These are phyloP conservation scores for Lerema accius DNA, from an alignment of 1,140 invertebrate genomes.

Conservation along the genomic window DNA sequence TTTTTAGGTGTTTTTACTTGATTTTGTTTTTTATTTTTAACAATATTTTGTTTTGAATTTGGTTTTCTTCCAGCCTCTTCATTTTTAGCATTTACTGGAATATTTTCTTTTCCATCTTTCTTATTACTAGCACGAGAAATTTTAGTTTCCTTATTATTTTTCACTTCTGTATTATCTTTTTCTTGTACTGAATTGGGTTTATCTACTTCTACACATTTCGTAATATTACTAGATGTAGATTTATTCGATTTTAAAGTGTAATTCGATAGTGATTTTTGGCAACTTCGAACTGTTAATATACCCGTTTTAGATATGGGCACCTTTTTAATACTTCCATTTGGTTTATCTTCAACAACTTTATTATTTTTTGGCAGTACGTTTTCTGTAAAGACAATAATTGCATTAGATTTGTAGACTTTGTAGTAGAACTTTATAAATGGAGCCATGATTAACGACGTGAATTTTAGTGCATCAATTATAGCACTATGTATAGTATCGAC, in stretches of 20 bases:
- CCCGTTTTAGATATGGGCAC: conserved; percentile 16
- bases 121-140: too few species aligned
- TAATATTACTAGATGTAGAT: background rate
- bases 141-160: conserved; percentile 7
- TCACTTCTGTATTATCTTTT: background rate
- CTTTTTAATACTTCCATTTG: conserved; percentile 21
- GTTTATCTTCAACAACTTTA: conserved; percentile 2
- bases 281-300: conserved; percentile 32
- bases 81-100: conserved; percentile 2
- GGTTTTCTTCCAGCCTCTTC: conserved; percentile 5
- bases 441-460: too few species aligned
- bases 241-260: conserved; percentile 24
- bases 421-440: too few species aligned
- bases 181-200: conserved; percentile 1
- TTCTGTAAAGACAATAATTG: conserved; percentile 11
- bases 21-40: conserved; percentile 15
- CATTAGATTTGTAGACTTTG: too few species aligned
- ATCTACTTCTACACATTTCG: conserved; percentile 1
- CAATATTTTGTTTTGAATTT: conserved; percentile 6
- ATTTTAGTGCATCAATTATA: too few species aligned
- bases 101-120: conserved; percentile 19
- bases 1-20: conserved; percentile 3
- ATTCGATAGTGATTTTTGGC: conserved; percentile 25
- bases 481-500: too few species aligned
- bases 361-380: conserved; percentile 1